Conservation (phyloP, 2,797 vertebrate genomes). For the Lophotriccus pileatus region DNA sequence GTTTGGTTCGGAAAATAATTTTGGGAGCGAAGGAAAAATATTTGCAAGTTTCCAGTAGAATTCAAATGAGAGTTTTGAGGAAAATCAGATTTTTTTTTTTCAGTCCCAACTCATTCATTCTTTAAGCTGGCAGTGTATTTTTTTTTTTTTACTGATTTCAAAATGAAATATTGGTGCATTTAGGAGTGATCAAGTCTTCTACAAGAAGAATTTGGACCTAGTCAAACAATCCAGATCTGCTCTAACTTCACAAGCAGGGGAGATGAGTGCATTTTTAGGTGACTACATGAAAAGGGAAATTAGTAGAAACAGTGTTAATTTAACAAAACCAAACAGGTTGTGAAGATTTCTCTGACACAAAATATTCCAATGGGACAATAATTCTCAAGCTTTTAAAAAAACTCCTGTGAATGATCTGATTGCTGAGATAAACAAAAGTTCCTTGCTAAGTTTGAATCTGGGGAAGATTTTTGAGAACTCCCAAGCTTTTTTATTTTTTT, state of each 20-base stretch:
- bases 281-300: not conserved
- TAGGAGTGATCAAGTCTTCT: not conserved
- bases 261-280: not conserved
- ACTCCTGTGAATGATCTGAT: no score
- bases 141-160: not conserved
- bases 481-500: not conserved
- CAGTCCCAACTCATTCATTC: not conserved
- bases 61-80: not conserved
- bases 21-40: not conserved
- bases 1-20: not conserved
- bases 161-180: not conserved
- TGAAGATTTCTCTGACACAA: not conserved
- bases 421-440: not conserved
- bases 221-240: not conserved
- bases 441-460: not conserved
- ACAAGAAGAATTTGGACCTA: not conserved
- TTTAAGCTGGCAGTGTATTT: not conserved
- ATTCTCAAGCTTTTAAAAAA: not conserved
- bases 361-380: not conserved
- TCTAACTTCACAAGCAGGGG: not conserved
- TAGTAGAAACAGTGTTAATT: not conserved
- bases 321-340: not conserved
- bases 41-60: not conserved
- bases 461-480: not conserved
- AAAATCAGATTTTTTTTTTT: not conserved